Conservation (phyloP, 2,113 vertebrate genomes). For the Onychostoma macrolepis region DNA sequence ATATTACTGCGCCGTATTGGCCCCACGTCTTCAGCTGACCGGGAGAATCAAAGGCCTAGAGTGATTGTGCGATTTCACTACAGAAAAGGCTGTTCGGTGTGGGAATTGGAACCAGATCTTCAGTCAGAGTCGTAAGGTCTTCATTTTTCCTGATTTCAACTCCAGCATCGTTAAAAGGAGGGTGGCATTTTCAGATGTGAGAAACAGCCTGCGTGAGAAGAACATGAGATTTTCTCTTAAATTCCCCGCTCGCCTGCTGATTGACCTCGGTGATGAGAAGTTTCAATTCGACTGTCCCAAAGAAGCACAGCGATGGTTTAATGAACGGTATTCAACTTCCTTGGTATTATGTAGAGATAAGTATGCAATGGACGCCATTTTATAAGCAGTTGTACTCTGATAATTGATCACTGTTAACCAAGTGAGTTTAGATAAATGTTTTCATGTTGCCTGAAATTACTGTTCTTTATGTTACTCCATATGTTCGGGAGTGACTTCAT, state of each 20-base stretch:
- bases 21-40: background rate
- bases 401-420: background rate
- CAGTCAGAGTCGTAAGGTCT: background rate
- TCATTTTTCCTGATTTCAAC: background rate
- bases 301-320: too few relatives aligned
- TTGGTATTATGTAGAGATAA: too few relatives aligned
- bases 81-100: background rate
- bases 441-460: background rate
- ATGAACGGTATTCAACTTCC: too few relatives aligned
- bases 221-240: background rate
- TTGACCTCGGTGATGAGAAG: too few relatives aligned
- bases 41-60: background rate
- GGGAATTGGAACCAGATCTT: background rate
- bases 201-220: background rate
- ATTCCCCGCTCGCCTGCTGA: too few relatives aligned
- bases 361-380: background rate
- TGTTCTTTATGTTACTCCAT: background rate
- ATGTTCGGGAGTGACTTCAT: background rate
- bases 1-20: background rate
- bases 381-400: background rate
- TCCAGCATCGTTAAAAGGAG: too few relatives aligned
- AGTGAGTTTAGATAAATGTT: background rate
- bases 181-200: background rate
- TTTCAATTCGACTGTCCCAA: too few relatives aligned
- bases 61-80: background rate